These are phyloP conservation scores for Globodera rostochiensis DNA, from an alignment of 1,140 invertebrate genomes.

Conservation along the genomic window DNA sequence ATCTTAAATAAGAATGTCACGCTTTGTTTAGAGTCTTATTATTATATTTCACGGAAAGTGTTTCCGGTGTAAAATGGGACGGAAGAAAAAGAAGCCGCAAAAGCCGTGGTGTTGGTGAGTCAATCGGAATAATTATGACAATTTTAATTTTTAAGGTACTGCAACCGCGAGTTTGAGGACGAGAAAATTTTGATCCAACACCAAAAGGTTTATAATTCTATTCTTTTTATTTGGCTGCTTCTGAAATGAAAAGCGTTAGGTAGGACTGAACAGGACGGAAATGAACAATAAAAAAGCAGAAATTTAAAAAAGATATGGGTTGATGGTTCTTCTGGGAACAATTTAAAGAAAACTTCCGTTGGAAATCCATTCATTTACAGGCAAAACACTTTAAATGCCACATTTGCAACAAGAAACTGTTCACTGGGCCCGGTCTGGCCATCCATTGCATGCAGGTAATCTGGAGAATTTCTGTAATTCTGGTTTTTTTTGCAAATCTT, in stretches of 20 bases:
- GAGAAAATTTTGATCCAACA: conserved; percentile 99
- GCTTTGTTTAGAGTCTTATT: too few relatives aligned
- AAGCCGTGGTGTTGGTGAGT: conserved; percentile 99
- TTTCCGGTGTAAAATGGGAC: conserved; percentile 76
- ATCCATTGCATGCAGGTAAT: conserved; percentile 82
- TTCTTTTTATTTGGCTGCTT: too few relatives aligned
- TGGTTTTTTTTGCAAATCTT: not conserved
- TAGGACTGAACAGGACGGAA: too few relatives aligned
- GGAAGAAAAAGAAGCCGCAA: conserved; percentile 99
- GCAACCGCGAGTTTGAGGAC: conserved; percentile 99
- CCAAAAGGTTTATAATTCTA: conserved; percentile 74
- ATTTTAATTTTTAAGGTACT: conserved; percentile 79
- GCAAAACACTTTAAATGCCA: conserved; percentile 99
- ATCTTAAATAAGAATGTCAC: too few relatives aligned
- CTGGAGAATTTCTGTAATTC: too few relatives aligned
- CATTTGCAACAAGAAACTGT: conserved; percentile 98
- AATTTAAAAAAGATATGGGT: too few relatives aligned
- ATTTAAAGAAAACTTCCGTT: too few relatives aligned
- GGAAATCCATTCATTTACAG: conserved; percentile 37
- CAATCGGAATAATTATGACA: conserved; percentile 5
- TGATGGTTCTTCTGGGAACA: too few relatives aligned
- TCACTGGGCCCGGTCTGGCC: conserved; percentile 83
- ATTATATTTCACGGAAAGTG: too few relatives aligned
- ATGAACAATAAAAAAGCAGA: too few relatives aligned
- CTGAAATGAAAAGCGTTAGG: too few relatives aligned